A percentile compares a stretch with the other conserved stretches of the same genome.
phyloP scores from a whole-genome alignment of 2,113 vertebrate genomes.

The Eolophus roseicapilla region DNA sequence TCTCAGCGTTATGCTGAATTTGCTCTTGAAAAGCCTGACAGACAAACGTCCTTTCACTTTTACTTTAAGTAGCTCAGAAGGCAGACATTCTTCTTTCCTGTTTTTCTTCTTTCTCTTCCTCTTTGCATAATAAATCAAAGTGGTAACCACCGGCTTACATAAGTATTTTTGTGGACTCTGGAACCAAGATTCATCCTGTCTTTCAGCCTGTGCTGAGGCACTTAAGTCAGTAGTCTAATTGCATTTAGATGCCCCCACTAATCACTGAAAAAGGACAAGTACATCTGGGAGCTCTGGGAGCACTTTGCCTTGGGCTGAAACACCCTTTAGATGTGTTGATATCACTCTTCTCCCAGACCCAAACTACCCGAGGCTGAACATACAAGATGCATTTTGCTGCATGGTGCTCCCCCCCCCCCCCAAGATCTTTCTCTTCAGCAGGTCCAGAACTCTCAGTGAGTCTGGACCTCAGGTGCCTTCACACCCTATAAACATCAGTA shows the following conservation, averaged over 20 bases:
- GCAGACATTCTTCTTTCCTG: background rate
- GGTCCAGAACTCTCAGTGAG: background rate
- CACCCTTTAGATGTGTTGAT: background rate
- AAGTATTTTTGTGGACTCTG: background rate
- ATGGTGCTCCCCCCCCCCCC: fast-evolving
- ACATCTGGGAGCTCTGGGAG: background rate
- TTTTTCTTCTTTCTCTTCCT: background rate
- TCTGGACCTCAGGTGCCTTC: background rate
- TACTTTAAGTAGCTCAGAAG: background rate
- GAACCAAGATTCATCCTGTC: background rate
- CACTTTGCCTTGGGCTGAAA: background rate
- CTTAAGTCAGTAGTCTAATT: background rate
- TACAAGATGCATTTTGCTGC: background rate
- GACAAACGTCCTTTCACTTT: constrained; percentile 19
- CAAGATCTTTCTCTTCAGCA: background rate
- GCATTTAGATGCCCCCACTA: background rate
- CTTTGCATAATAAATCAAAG: background rate
- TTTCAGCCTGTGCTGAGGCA: background rate
- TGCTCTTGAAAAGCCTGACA: background rate
- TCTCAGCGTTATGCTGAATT: background rate
- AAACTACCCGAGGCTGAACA: fast-evolving
- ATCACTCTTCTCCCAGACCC: background rate
- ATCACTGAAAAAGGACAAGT: background rate
- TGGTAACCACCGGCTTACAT: background rate
- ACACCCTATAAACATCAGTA: background rate